Evolutionary conservation across 1,140 invertebrate genomes (phyloP).

Genomic region (Amphibalanus amphitrite): DNA sequence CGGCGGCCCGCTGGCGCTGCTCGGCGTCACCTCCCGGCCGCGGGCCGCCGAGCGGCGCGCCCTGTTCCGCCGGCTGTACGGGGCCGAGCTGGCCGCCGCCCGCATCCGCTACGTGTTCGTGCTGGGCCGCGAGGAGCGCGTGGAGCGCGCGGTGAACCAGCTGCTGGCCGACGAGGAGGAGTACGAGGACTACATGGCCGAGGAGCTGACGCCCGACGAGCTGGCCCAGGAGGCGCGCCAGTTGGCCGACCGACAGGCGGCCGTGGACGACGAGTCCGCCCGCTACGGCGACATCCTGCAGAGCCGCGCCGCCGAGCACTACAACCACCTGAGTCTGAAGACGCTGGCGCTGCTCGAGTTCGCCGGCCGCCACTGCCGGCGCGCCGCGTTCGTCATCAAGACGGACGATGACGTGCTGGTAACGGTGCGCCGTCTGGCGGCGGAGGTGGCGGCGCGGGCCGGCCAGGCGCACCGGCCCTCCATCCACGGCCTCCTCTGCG

Average conservation of each 20-base stretch:
- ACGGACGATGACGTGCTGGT: not conserved
- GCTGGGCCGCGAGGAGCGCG: not conserved
- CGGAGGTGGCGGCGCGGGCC: too few species aligned
- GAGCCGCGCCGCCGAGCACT: not conserved
- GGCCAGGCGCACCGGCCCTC: too few species aligned
- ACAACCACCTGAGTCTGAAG: not conserved
- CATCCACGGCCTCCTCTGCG: not conserved
- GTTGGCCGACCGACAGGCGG: not conserved
- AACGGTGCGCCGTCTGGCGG: not conserved
- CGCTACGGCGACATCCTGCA: not conserved
- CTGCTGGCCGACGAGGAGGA: conserved; percentile 3
- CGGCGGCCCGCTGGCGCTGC: not conserved
- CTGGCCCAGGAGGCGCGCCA: not conserved
- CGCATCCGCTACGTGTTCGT: not conserved
- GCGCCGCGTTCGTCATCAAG: not conserved
- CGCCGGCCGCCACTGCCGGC: not conserved
- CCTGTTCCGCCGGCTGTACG: not conserved
- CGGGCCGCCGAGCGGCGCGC: not conserved
- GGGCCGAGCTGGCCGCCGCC: not conserved
- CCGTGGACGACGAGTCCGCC: not conserved
- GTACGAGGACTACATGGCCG: not conserved
- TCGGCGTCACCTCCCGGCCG: not conserved
- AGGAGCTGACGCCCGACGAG: conserved; percentile 3
- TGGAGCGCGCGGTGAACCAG: not conserved
- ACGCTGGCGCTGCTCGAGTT: not conserved